phyloP scores from a whole-genome alignment of 2,797 vertebrate species.

The Simalia tracyae region DNA sequence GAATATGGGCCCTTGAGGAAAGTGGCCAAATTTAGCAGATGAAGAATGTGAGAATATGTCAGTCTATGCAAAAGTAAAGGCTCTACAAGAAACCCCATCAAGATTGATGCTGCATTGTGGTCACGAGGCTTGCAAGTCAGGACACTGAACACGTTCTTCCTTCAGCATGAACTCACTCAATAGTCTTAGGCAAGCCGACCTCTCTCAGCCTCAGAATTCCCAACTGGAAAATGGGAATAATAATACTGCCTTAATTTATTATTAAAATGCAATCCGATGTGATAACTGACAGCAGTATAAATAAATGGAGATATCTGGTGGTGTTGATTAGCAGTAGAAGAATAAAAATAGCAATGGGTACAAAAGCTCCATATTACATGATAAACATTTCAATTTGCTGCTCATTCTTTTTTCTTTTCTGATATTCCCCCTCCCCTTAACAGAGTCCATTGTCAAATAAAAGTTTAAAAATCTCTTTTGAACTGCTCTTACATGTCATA shows the following conservation, averaged over 20 bases:
- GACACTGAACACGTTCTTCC: background rate
- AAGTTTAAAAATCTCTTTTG: slow-evolving; percentile 22
- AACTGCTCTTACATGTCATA: slow-evolving; percentile 36
- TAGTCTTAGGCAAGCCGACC: background rate
- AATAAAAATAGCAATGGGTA: background rate
- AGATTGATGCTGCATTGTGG: background rate
- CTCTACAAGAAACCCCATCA: background rate
- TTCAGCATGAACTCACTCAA: background rate
- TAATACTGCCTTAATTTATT: background rate
- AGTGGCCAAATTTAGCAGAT: background rate
- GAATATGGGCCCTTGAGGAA: background rate
- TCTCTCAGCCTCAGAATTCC: background rate
- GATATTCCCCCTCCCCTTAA: fast-evolving
- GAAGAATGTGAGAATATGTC: background rate
- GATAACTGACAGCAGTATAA: background rate
- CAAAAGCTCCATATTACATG: background rate
- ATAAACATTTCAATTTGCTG: background rate
- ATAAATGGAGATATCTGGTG: background rate
- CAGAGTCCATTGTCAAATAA: background rate
- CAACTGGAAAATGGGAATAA: background rate
- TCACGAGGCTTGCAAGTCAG: background rate
- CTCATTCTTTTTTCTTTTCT: background rate
- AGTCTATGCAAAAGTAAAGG: background rate
- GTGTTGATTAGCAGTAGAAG: background rate
- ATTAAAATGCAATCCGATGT: background rate